Evolutionary conservation across 2,113 vertebrate species (phyloP).

Genomic region (Potamarius usumacintae): DNA sequence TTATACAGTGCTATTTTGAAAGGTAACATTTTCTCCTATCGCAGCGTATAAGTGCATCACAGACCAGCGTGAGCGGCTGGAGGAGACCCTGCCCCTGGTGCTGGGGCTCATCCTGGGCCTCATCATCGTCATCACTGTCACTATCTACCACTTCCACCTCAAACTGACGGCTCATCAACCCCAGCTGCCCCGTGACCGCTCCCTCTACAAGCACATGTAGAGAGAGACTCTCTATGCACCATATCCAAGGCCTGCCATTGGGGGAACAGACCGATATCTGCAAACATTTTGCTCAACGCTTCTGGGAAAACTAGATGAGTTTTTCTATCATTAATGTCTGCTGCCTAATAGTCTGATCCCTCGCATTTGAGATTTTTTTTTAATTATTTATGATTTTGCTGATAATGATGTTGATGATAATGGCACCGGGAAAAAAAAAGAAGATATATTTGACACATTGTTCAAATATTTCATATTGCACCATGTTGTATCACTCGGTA

Average conservation of each 20-base stretch:
- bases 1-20: not conserved
- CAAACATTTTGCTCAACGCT: conserved; percentile 1
- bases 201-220: conserved; percentile 98
- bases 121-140: conserved; percentile 85
- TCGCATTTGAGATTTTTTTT: not conserved
- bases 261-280: conserved; percentile 4
- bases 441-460: conserved; percentile 28
- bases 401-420: conserved; percentile 1
- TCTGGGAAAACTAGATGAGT: not conserved
- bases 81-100: conserved; percentile 91
- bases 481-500: conserved; percentile 48
- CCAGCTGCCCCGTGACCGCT: conserved; percentile 89
- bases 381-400: conserved; percentile 1
- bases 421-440: not conserved
- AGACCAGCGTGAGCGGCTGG: conserved; percentile 90
- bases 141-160: conserved; percentile 92
- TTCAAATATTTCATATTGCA: conserved; percentile 53
- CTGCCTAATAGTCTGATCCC: not conserved
- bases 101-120: conserved; percentile 89
- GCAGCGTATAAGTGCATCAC: conserved; percentile 92
- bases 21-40: conserved; percentile 29
- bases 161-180: conserved; percentile 88
- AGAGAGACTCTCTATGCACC: conserved; percentile 64
- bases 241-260: not conserved
- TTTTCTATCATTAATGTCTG: conserved; percentile 13